These are phyloP conservation scores for Paratrypauchen microcephalus DNA, from an alignment of 2,797 vertebrate species.

Conservation along the genomic window DNA sequence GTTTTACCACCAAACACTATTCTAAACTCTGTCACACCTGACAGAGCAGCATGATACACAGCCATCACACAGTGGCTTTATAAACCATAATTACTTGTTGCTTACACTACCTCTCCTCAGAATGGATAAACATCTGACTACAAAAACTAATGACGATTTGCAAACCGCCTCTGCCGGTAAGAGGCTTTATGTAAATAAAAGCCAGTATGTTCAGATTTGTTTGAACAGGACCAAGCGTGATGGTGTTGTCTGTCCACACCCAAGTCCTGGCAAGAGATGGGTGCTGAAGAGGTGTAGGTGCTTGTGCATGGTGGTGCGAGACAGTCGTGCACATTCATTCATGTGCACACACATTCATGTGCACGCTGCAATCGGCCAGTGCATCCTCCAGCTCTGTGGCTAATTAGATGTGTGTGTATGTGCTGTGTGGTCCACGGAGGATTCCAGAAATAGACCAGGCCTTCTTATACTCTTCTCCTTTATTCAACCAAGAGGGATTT, in stretches of 20 bases:
- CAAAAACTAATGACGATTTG: slow-evolving; percentile 7
- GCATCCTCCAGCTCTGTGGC: slow-evolving; percentile 55
- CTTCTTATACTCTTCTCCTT: slow-evolving; percentile 57
- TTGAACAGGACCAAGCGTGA: slow-evolving; percentile 29
- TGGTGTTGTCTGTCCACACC: slow-evolving; percentile 34
- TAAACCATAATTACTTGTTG: slow-evolving; percentile 5
- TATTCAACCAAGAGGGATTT: slow-evolving; percentile 65
- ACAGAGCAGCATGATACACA: background rate
- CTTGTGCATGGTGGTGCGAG: slow-evolving; percentile 47
- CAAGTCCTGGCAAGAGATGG: slow-evolving; percentile 36
- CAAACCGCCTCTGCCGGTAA: background rate
- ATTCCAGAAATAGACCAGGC: slow-evolving; percentile 71
- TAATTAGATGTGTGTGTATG: slow-evolving; percentile 59
- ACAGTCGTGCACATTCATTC: slow-evolving; percentile 10
- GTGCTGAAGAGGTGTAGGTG: slow-evolving; percentile 35
- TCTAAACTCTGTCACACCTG: background rate
- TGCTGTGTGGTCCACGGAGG: slow-evolving; percentile 59
- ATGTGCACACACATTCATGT: slow-evolving; percentile 9
- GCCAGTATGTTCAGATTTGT: slow-evolving; percentile 9
- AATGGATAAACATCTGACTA: slow-evolving; percentile 10
- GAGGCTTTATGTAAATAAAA: slow-evolving; percentile 26
- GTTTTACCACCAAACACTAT: background rate
- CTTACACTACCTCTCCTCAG: background rate
- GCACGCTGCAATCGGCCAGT: slow-evolving; percentile 21
- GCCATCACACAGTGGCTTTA: background rate